These are phyloP conservation scores for Hipparchia semele DNA, from an alignment of 2,888 invertebrate species.

Conservation along the genomic window DNA sequence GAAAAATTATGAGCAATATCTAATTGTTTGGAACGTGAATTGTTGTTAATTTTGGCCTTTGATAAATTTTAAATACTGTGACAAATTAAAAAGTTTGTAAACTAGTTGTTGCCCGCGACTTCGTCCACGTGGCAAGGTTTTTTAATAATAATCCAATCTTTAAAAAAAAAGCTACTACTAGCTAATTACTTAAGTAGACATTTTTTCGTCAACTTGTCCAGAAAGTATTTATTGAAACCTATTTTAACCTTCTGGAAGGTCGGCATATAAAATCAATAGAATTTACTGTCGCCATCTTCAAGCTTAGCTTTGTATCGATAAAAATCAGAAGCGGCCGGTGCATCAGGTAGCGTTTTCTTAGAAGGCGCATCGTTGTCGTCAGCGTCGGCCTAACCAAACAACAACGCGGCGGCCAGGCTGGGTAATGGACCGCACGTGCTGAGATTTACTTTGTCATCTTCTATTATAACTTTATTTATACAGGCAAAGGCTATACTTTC, in stretches of 20 bases:
- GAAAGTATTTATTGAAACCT: no score
- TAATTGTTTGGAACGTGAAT: background rate
- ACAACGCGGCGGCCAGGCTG: background rate
- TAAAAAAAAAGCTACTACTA: no score
- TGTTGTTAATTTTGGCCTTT: background rate
- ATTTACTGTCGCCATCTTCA: background rate
- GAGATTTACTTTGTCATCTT: slow-evolving; percentile 1
- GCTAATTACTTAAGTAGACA: no score
- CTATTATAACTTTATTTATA: slow-evolving; percentile 4
- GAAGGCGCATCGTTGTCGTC: slow-evolving; percentile 30
- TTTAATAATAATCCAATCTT: no score
- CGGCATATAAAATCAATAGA: no score
- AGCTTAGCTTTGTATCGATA: background rate
- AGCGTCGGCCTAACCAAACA: slow-evolving; percentile 12
- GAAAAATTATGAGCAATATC: no score
- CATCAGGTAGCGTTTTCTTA: slow-evolving; percentile 33
- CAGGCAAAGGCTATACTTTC: background rate
- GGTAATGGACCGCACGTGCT: slow-evolving; percentile 26
- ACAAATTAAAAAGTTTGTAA: no score
- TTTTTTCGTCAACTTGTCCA: no score
- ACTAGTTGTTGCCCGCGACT: no score
- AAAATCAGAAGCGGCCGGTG: background rate
- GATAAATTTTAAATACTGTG: no score
- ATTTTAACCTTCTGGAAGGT: no score
- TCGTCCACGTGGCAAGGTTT: no score